These are phyloP conservation scores for Labeo rohita DNA, from an alignment of 2,113 vertebrate genomes.

Conservation along the genomic window DNA sequence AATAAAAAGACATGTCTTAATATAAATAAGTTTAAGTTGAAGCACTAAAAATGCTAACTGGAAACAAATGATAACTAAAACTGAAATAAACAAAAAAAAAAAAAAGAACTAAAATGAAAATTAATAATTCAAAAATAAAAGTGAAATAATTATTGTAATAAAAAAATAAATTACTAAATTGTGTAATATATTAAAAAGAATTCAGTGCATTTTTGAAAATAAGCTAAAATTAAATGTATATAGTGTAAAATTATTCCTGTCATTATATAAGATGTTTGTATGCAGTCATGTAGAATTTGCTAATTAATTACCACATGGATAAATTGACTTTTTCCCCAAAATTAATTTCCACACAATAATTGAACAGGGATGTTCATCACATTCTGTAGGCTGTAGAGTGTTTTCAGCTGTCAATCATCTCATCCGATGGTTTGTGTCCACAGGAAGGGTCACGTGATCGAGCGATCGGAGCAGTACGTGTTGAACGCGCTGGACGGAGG, in stretches of 20 bases:
- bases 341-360: neutral
- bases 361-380: neutral
- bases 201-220: too few relatives aligned
- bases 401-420: neutral
- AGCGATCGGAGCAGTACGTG: slow-evolving; percentile 86
- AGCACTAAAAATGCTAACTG: too few relatives aligned
- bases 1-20: too few relatives aligned
- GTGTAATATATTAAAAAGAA: too few relatives aligned
- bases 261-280: neutral
- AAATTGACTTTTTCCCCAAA: neutral
- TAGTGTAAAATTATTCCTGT: neutral
- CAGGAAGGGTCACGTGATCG: slow-evolving; percentile 86
- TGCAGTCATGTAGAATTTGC: neutral
- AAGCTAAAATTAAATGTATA: neutral
- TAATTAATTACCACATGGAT: too few relatives aligned
- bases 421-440: neutral
- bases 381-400: neutral
- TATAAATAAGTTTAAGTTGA: too few relatives aligned
- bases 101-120: too few relatives aligned
- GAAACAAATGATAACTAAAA: too few relatives aligned
- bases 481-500: slow-evolving; percentile 76
- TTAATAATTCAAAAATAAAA: too few relatives aligned
- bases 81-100: too few relatives aligned
- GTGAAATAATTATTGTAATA: too few relatives aligned
- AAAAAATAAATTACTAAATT: too few relatives aligned